These are phyloP conservation scores for Fringilla coelebs DNA, from an alignment of 2,797 vertebrate genomes.

Conservation along the genomic window DNA sequence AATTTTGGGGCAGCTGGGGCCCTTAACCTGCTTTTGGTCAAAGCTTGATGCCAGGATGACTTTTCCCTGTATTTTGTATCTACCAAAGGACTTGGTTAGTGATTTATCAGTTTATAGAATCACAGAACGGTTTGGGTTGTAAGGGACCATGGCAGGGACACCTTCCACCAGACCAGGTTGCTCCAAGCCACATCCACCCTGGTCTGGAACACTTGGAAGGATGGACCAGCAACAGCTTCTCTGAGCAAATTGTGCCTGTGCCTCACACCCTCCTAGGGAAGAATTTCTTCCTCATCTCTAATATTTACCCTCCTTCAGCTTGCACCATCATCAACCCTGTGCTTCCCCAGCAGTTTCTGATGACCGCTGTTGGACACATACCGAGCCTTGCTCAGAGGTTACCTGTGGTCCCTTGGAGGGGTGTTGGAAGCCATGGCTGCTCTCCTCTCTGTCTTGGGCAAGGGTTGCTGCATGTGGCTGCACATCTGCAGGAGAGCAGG, in stretches of 20 bases:
- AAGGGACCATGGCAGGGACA: neutral
- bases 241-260: neutral
- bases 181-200: accelerated
- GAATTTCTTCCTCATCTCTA: neutral
- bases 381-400: neutral
- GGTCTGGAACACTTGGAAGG: neutral
- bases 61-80: neutral
- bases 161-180: neutral
- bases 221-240: neutral
- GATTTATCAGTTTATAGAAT: neutral
- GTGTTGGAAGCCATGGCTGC: neutral
- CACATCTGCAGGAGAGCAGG: neutral
- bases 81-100: neutral
- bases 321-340: neutral
- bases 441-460: neutral
- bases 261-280: neutral
- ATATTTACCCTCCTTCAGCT: neutral
- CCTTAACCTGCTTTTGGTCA: neutral
- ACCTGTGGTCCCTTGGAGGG: neutral
- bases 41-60: neutral
- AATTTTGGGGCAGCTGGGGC: neutral
- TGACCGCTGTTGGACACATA: neutral
- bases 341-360: neutral
- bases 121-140: neutral
- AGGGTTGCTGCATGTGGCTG: neutral